Evolutionary conservation across 2,113 vertebrate species (phyloP).

Genomic region (Pachycephala philippinensis): DNA sequence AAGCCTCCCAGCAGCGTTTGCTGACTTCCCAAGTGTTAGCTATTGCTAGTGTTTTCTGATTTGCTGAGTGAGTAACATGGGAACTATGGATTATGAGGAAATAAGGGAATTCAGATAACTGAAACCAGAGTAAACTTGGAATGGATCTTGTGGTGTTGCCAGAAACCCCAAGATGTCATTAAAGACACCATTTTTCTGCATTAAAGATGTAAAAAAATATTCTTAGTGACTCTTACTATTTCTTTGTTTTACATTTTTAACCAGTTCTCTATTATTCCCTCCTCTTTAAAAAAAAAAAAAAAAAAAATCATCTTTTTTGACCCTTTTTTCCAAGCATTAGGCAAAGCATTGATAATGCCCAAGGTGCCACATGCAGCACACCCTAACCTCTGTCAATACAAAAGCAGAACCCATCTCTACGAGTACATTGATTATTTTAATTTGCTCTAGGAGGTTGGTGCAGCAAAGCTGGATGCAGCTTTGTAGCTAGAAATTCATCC

Average conservation of each 20-base stretch:
- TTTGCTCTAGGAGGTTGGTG: background rate
- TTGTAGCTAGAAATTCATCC: background rate
- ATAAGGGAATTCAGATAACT: background rate
- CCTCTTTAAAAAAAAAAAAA: no score
- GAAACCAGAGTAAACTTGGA: background rate
- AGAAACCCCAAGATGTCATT: constrained; percentile 24
- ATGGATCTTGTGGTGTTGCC: background rate
- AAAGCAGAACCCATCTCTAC: background rate
- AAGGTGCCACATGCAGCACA: background rate
- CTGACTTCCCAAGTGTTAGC: background rate
- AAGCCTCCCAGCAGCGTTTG: background rate
- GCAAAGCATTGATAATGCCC: background rate
- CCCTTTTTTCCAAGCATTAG: background rate
- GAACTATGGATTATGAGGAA: background rate
- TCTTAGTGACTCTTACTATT: background rate
- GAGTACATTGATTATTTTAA: background rate
- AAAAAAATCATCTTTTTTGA: background rate
- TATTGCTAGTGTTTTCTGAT: background rate
- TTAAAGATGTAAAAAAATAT: background rate
- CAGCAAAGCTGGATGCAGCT: background rate
- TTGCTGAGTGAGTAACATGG: background rate
- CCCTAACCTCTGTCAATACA: background rate
- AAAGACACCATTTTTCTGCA: background rate
- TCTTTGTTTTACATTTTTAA: background rate
- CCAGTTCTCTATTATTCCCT: background rate